Evolutionary conservation across 2,797 vertebrate genomes (phyloP), one percentile per base, ranked within the genome.

Genomic region (Oryzias dopingdopingensis): DNA sequence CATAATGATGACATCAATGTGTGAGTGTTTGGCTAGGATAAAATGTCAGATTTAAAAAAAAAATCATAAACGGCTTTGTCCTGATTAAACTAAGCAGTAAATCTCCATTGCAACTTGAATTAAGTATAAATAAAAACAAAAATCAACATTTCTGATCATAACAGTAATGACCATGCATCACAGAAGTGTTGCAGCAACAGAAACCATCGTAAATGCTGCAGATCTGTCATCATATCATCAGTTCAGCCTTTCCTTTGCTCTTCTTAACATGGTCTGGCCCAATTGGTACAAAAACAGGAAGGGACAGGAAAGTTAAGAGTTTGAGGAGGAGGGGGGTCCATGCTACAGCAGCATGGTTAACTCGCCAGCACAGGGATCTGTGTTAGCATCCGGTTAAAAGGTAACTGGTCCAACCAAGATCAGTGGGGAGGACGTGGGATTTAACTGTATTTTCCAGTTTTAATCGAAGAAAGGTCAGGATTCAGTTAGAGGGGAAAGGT

Each of bases 271-370:
- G 65, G 84, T 89, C 89, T 95, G 87, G 95, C 93, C 95, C 94
- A 94, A 96, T 96, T 99, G 96, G 95, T 98, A 98, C 96, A 94
- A 92, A 86, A 88, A 89, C 79, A 80, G 91, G 79, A 90, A 70
- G 81, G 76, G 76, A 70, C 57, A 59, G 46, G 72, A 69, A 62
- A 77, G 78, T 89, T 88, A 87, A 85, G 46, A 76, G 65, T 81
- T 68, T 80, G 67, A 62, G 80, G 67, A 59, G 59, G 55, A 65
- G 62, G 59, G 55, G 67, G 59, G 65, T 62, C 68, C 68, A 72
- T 77, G 83, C 75, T 44, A 44, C 47, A 43, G 78, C 29, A 69
- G 60, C 55, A 67, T 23, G 53, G 74, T 62, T 17, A 65, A 53
- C 51, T 59, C 59, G 59, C 79, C 59, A 83, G 75, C 78, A 65